phyloP scores from a whole-genome alignment of 2,797 vertebrate species.

The Manis javanica region DNA sequence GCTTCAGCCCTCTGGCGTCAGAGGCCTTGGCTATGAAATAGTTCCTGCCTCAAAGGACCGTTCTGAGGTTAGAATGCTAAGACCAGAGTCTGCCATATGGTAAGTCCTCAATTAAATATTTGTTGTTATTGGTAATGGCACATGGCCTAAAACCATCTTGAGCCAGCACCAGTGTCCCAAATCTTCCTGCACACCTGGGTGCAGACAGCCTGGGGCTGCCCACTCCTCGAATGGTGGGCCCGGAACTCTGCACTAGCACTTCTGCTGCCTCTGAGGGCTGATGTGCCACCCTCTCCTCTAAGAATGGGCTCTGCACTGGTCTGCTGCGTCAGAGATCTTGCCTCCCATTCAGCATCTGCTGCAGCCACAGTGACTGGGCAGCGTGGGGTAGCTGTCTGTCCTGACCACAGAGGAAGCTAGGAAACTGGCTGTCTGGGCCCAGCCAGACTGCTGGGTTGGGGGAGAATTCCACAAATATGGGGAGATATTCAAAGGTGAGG shows the following conservation, averaged over 20 bases:
- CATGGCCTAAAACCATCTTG: not conserved
- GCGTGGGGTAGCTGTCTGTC: not conserved
- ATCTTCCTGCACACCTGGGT: not conserved
- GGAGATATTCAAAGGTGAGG: not conserved
- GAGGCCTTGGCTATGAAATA: not conserved
- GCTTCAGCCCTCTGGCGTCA: not conserved
- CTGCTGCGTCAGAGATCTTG: rapidly evolving
- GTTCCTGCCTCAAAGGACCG: not conserved
- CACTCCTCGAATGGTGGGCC: not conserved
- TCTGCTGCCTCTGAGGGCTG: not conserved
- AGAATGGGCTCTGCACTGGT: not conserved
- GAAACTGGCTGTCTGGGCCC: not conserved
- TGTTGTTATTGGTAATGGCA: not conserved
- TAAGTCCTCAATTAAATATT: not conserved
- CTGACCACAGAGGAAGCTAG: not conserved
- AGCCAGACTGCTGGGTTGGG: not conserved
- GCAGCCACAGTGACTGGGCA: not conserved
- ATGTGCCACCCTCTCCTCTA: not conserved
- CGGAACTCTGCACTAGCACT: rapidly evolving
- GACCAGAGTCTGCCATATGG: rapidly evolving
- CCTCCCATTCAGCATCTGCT: not conserved
- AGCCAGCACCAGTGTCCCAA: not conserved
- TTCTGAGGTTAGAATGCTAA: not conserved
- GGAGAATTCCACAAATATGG: not conserved
- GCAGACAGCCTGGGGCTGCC: not conserved